Evolutionary conservation across 2,888 invertebrate genomes (phyloP).

Genomic region (Palloptera scutellata): DNA sequence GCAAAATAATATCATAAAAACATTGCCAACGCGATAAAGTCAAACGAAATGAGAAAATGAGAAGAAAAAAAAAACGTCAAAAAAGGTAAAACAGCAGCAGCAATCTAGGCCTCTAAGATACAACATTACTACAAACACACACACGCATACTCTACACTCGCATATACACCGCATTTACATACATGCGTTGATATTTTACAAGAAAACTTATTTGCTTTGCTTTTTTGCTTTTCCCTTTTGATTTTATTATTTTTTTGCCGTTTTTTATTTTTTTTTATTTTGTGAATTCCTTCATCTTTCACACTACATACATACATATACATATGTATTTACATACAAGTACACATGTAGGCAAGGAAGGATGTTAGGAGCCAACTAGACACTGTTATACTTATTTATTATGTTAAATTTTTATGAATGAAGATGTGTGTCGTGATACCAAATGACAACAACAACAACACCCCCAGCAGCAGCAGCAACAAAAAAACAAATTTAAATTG

Average conservation of each 20-base stretch:
- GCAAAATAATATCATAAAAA: not conserved
- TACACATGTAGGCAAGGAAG: too few species aligned
- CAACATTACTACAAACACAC: not conserved
- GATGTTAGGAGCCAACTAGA: too few species aligned
- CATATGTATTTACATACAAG: too few species aligned
- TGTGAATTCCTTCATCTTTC: not conserved
- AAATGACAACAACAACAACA: slow-evolving; percentile 43
- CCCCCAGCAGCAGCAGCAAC: too few species aligned
- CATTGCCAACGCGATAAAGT: not conserved
- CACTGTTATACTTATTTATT: slow-evolving; percentile 26
- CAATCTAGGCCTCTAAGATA: slow-evolving; percentile 10
- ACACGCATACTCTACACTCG: not conserved
- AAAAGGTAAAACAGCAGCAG: not conserved
- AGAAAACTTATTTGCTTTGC: not conserved
- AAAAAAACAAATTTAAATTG: slow-evolving; percentile 46
- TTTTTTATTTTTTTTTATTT: slow-evolving; percentile 1
- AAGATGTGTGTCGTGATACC: slow-evolving; percentile 25
- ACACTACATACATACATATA: slow-evolving; percentile 1
- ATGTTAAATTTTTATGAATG: slow-evolving; percentile 30
- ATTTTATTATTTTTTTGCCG: slow-evolving; percentile 11
- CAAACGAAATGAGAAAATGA: not conserved
- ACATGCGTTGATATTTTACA: not conserved
- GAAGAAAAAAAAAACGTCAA: not conserved
- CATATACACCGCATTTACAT: not conserved
- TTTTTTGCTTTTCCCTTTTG: too few species aligned